Evolutionary conservation across 2,888 invertebrate genomes (phyloP).

Genomic region (Opisthograptis luteolata): DNA sequence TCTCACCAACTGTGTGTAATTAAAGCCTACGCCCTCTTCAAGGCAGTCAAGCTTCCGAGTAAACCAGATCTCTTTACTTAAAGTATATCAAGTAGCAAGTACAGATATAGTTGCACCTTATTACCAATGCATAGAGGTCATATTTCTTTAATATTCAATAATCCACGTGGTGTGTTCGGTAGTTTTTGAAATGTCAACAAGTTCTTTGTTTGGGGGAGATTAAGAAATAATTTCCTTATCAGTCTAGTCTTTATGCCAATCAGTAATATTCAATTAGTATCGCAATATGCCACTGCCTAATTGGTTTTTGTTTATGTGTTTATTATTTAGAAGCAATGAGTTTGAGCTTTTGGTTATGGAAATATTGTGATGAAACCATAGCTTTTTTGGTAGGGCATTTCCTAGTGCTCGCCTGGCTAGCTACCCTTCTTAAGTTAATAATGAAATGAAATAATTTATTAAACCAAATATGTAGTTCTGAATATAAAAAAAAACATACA

Average conservation of each 20-base stretch:
- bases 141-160: constrained; percentile 14
- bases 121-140: constrained; percentile 17
- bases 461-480: too few relatives aligned
- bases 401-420: too few relatives aligned
- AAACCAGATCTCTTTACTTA: constrained; percentile 19
- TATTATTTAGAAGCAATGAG: too few relatives aligned
- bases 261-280: too few relatives aligned
- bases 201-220: constrained; percentile 11
- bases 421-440: too few relatives aligned
- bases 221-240: constrained; percentile 11
- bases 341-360: too few relatives aligned
- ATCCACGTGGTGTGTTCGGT: not conserved
- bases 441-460: too few relatives aligned
- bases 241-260: not conserved
- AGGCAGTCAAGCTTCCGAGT: constrained; percentile 59
- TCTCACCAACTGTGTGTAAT: constrained; percentile 34
- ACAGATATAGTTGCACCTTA: constrained; percentile 19
- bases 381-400: too few relatives aligned
- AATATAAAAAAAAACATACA: too few relatives aligned
- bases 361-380: too few relatives aligned
- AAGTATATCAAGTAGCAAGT: constrained; percentile 34
- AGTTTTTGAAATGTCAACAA: constrained; percentile 15
- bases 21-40: constrained; percentile 75
- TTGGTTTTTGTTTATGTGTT: too few relatives aligned
- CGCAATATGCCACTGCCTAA: too few relatives aligned